Percentiles rank a stretch among this genome's conserved stretches.
phyloP scores from a whole-genome alignment of 37 sponge, comb jelly and placozoan species.

The Ianthella basta region DNA sequence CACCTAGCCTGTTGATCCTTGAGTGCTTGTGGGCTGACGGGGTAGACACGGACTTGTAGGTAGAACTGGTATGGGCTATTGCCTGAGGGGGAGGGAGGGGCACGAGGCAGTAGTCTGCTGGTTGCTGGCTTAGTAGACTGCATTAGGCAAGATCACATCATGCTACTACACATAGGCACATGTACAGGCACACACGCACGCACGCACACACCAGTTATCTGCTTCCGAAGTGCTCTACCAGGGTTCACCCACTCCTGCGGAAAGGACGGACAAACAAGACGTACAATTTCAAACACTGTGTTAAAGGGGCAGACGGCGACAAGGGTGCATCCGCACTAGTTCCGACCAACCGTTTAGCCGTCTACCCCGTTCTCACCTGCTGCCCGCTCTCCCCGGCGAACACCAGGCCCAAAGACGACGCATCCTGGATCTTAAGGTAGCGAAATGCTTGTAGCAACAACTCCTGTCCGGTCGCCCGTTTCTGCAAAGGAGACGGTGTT shows the following conservation, averaged over 20 bases:
- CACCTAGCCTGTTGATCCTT: constrained; percentile 10
- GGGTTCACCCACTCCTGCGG: constrained; percentile 60
- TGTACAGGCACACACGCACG: background rate
- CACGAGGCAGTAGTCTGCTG: too few species aligned
- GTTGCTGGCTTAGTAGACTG: too few species aligned
- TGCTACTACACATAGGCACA: too few species aligned
- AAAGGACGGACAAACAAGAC: background rate
- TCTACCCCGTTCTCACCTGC: background rate
- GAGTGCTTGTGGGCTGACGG: background rate
- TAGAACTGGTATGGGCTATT: constrained; percentile 31
- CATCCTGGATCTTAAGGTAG: constrained; percentile 37
- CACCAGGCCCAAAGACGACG: constrained; percentile 50
- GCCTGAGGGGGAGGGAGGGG: constrained; percentile 8
- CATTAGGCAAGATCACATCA: too few species aligned
- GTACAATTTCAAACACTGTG: background rate
- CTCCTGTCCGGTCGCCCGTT: constrained; percentile 37
- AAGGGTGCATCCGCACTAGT: background rate
- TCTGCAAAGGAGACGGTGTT: background rate
- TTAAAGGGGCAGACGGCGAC: background rate
- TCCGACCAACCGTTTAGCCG: too few species aligned
- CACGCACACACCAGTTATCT: constrained; percentile 52
- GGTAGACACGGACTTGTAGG: constrained; percentile 30
- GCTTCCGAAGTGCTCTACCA: constrained; percentile 62
- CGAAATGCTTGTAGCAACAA: constrained; percentile 37
- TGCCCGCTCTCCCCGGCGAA: constrained; percentile 22